Evolutionary conservation across 2,888 invertebrate genomes (phyloP).

Genomic region (Ctena decussata): DNA sequence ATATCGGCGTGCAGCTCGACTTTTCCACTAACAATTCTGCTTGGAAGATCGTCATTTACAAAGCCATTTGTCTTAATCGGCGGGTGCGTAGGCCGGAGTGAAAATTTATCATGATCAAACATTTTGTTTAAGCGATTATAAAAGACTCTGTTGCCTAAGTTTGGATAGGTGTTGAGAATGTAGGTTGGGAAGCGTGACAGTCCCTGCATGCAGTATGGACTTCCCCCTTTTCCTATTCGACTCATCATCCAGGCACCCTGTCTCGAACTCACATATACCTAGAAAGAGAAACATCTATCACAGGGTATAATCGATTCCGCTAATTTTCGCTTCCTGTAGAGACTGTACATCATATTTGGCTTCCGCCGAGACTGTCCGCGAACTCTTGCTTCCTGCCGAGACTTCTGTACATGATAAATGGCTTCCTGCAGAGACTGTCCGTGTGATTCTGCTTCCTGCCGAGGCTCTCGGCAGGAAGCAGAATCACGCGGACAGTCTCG

Average conservation of each 20-base stretch:
- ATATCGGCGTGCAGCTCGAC: slow-evolving; percentile 84
- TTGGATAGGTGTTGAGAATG: slow-evolving; percentile 43
- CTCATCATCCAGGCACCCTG: slow-evolving; percentile 46
- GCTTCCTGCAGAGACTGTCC: too few species aligned
- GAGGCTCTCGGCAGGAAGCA: too few species aligned
- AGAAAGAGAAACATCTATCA: background rate
- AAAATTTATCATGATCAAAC: slow-evolving; percentile 86
- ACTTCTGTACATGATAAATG: too few species aligned
- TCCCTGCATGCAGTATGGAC: slow-evolving; percentile 28
- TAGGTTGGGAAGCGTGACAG: slow-evolving; percentile 32
- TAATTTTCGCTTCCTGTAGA: too few species aligned
- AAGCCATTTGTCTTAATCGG: slow-evolving; percentile 78
- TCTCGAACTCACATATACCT: slow-evolving; percentile 56
- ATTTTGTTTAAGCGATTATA: slow-evolving; percentile 73
- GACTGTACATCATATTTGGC: too few species aligned
- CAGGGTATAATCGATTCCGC: too few species aligned
- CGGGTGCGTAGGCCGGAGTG: slow-evolving; percentile 84
- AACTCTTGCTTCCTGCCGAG: too few species aligned
- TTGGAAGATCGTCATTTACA: slow-evolving; percentile 86
- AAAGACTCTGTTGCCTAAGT: background rate
- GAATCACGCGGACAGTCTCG: too few species aligned
- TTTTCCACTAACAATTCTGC: slow-evolving; percentile 85
- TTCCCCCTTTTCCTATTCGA: slow-evolving; percentile 22
- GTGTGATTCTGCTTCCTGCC: too few species aligned
- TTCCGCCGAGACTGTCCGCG: too few species aligned